Evolutionary conservation across 1,140 invertebrate genomes (phyloP).

Genomic region (Pseudobourletiella spinata): DNA sequence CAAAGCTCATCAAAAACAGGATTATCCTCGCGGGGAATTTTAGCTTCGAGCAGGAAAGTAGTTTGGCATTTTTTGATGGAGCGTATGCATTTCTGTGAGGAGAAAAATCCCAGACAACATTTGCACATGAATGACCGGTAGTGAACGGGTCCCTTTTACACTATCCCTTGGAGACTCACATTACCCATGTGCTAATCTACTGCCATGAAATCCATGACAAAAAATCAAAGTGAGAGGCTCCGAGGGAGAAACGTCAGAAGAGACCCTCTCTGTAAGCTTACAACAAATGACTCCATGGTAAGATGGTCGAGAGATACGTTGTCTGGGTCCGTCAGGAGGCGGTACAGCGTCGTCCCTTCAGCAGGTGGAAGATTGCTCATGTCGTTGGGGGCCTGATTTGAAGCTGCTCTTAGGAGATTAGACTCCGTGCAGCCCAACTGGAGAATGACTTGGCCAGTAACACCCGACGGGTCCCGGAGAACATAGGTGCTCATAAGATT

Average conservation of each 20-base stretch:
- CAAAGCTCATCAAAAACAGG: slow-evolving; percentile 50
- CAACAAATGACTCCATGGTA: slow-evolving; percentile 51
- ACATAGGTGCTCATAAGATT: slow-evolving; percentile 53
- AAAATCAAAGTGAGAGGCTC: slow-evolving; percentile 12
- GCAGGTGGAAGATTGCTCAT: slow-evolving; percentile 50
- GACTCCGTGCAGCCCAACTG: slow-evolving; percentile 56
- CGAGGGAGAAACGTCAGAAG: slow-evolving; percentile 5
- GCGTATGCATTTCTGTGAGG: slow-evolving; percentile 50
- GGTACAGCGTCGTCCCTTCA: slow-evolving; percentile 54
- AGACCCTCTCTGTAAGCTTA: slow-evolving; percentile 37
- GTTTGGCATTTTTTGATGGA: slow-evolving; percentile 50
- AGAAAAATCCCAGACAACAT: slow-evolving; percentile 29
- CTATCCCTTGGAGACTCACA: not conserved
- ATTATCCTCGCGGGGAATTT: slow-evolving; percentile 38
- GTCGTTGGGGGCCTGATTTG: slow-evolving; percentile 46
- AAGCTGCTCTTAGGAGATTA: slow-evolving; percentile 46
- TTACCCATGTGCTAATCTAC: too few relatives aligned
- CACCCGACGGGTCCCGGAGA: slow-evolving; percentile 47
- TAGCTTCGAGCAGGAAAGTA: slow-evolving; percentile 44
- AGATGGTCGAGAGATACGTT: slow-evolving; percentile 52
- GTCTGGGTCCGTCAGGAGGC: slow-evolving; percentile 54
- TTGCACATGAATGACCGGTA: too few relatives aligned
- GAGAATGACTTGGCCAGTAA: slow-evolving; percentile 50
- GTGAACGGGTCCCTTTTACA: not conserved
- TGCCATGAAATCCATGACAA: too few relatives aligned